Evolutionary conservation across 64 coral and sea anemone species (phyloP).

Genomic region (Montipora sp.): DNA sequence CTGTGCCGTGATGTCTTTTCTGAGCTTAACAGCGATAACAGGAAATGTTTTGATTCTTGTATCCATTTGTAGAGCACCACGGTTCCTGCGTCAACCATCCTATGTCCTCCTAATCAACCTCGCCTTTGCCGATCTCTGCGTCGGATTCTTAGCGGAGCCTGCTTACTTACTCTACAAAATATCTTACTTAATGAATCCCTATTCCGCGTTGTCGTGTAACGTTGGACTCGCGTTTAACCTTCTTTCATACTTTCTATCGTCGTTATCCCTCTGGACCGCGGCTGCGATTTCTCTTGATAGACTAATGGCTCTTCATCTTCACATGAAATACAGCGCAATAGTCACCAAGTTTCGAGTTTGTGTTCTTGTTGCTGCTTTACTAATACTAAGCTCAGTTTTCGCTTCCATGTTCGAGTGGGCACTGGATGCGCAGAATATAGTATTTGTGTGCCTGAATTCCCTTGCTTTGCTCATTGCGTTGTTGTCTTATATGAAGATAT

Average conservation of each 20-base stretch:
- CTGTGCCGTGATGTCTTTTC: slow-evolving; percentile 15
- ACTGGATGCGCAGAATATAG: slow-evolving; percentile 23
- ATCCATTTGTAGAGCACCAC: not conserved
- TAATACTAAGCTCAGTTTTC: not conserved
- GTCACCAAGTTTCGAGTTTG: not conserved
- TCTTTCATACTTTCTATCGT: slow-evolving; percentile 5
- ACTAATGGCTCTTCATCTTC: slow-evolving; percentile 29
- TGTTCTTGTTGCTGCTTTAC: not conserved
- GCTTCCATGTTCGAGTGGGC: slow-evolving; percentile 43
- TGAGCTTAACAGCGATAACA: slow-evolving; percentile 22
- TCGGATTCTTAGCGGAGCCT: not conserved
- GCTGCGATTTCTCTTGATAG: slow-evolving; percentile 32
- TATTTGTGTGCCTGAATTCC: slow-evolving; percentile 3
- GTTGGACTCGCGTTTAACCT: slow-evolving; percentile 16
- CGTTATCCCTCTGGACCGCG: slow-evolving; percentile 30
- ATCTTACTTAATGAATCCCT: slow-evolving; percentile 9
- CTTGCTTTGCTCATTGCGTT: not conserved
- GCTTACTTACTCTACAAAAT: slow-evolving; percentile 25
- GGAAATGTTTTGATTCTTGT: slow-evolving; percentile 28
- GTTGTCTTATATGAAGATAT: slow-evolving; percentile 22
- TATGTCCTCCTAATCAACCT: too few species aligned
- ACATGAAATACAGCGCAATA: slow-evolving; percentile 23
- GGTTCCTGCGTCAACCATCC: too few species aligned
- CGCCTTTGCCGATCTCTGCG: too few species aligned
- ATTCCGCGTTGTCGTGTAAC: slow-evolving; percentile 8